Evolutionary conservation across 2,888 invertebrate genomes (phyloP).

Genomic region (Epinotia ramella): DNA sequence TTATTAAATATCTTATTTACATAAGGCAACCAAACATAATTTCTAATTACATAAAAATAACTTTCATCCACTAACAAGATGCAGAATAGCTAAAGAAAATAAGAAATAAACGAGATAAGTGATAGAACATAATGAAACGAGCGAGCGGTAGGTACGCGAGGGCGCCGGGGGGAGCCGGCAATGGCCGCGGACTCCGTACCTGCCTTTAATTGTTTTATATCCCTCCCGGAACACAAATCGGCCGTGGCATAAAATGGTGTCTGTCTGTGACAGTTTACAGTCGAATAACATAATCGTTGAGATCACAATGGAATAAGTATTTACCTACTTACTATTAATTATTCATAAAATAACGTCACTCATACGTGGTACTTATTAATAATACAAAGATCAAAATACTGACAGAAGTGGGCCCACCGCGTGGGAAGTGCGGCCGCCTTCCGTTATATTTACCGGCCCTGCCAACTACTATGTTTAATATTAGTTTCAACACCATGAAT

Average conservation of each 20-base stretch:
- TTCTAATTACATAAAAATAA: neutral
- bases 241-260: constrained; percentile 7
- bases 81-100: neutral
- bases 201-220: constrained; percentile 43
- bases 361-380: no score
- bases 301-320: no score
- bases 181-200: constrained; percentile 67
- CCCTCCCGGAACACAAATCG: constrained; percentile 15
- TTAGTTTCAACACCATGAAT: no score
- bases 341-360: no score
- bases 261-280: constrained; percentile 1
- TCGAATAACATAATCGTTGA: neutral
- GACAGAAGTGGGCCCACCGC: no score
- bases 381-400: no score
- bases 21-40: neutral
- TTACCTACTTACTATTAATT: no score
- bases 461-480: no score
- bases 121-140: constrained; percentile 43
- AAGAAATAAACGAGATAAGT: constrained; percentile 26
- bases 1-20: no score
- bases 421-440: no score
- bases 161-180: constrained; percentile 74
- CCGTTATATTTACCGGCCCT: no score
- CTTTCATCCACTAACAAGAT: neutral
- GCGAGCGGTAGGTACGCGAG: constrained; percentile 56